Conservation (phyloP, 1,140 invertebrate species). For the Centruroides sculpturatus region DNA sequence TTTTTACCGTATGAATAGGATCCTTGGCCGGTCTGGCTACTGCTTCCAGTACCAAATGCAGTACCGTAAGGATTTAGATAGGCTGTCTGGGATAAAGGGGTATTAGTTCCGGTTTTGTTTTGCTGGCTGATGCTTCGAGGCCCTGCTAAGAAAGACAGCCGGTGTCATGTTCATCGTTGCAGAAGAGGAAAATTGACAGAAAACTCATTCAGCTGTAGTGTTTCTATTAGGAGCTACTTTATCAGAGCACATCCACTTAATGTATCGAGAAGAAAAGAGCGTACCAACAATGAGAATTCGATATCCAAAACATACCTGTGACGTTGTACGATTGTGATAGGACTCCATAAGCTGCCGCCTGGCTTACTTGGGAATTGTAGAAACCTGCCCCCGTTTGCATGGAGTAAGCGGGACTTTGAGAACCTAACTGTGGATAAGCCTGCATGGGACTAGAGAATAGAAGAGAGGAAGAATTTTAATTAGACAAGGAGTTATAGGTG, state of each 20-base stretch:
- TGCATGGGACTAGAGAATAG: constrained; percentile 16
- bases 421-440: constrained; percentile 17
- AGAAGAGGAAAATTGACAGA: too few species aligned
- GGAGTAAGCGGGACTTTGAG: constrained; percentile 15
- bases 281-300: too few species aligned
- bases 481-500: too few species aligned
- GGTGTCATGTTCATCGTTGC: too few species aligned
- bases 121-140: constrained; percentile 5
- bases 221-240: too few species aligned
- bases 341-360: constrained; percentile 16
- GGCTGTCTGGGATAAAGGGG: constrained; percentile 12
- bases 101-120: constrained; percentile 3
- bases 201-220: too few species aligned
- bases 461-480: neutral
- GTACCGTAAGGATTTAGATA: constrained; percentile 25
- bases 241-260: too few species aligned
- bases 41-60: constrained; percentile 14
- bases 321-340: constrained; percentile 18
- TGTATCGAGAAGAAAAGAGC: too few species aligned
- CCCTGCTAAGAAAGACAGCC: too few species aligned
- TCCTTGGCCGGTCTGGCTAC: constrained; percentile 11
- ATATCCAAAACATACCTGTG: constrained; percentile 2
- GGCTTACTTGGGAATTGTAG: constrained; percentile 14
- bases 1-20: constrained; percentile 16
- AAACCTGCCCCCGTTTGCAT: constrained; percentile 15